These are phyloP conservation scores for Typhlichthys eigenmanni DNA, from an alignment of 2,797 vertebrate genomes.

Conservation along the genomic window DNA sequence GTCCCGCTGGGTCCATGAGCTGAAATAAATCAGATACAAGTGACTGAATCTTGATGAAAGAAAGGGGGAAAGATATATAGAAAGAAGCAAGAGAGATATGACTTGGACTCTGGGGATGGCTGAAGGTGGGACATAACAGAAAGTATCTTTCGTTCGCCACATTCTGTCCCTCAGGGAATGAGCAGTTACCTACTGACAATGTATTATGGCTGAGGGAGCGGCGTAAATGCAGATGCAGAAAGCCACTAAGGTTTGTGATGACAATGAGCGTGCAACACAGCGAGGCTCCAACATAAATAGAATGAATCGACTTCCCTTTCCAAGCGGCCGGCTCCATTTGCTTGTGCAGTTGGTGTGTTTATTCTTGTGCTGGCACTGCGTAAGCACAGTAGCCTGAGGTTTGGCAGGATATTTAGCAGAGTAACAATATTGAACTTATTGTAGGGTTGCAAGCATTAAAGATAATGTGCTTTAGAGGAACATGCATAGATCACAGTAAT, in stretches of 20 bases:
- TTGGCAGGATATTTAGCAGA: background rate
- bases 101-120: slow-evolving; percentile 47
- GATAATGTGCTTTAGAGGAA: background rate
- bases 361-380: background rate
- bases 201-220: slow-evolving; percentile 12
- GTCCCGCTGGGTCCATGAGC: slow-evolving; percentile 48
- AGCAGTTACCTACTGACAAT: slow-evolving; percentile 28
- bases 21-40: slow-evolving; percentile 65
- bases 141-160: slow-evolving; percentile 39
- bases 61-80: background rate
- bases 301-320: background rate
- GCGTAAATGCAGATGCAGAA: slow-evolving; percentile 27
- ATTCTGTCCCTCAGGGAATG: slow-evolving; percentile 31
- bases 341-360: background rate
- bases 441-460: too few relatives aligned
- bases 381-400: background rate
- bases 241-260: slow-evolving; percentile 4
- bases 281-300: background rate
- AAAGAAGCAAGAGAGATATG: slow-evolving; percentile 50
- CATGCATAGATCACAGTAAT: background rate
- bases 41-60: slow-evolving; percentile 61
- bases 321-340: background rate
- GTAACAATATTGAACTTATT: background rate
- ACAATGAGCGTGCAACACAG: slow-evolving; percentile 5
- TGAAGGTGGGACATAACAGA: slow-evolving; percentile 39